phyloP scores from a whole-genome alignment of 2,113 vertebrate genomes.

The Triplophysa siluroides region DNA sequence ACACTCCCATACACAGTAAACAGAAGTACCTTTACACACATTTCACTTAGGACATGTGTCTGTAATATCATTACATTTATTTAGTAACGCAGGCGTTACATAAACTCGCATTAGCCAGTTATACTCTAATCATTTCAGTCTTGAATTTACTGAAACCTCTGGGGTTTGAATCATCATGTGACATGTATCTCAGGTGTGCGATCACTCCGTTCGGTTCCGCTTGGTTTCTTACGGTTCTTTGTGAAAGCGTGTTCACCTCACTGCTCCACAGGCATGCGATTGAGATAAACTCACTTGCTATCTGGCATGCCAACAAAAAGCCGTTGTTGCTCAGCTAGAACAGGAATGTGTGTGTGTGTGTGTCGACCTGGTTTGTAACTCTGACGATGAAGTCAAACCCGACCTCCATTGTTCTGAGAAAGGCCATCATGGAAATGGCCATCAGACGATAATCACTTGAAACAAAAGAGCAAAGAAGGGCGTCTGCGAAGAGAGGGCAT shows the following conservation, averaged over 20 bases:
- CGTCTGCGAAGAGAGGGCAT: neutral
- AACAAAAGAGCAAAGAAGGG: constrained; percentile 6
- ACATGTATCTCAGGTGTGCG: neutral
- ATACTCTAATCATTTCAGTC: too few species aligned
- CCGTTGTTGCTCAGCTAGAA: neutral
- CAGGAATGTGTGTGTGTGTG: constrained; percentile 21
- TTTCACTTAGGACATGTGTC: too few species aligned
- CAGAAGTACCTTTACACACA: too few species aligned
- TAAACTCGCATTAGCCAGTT: too few species aligned
- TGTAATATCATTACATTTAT: too few species aligned
- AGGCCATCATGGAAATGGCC: neutral
- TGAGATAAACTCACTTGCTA: neutral
- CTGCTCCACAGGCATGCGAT: constrained; percentile 7
- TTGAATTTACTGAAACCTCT: neutral
- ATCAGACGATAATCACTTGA: constrained; percentile 4
- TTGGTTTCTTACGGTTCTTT: constrained; percentile 20
- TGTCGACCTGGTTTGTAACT: neutral
- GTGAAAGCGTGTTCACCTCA: constrained; percentile 20
- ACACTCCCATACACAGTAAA: too few species aligned
- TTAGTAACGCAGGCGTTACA: too few species aligned
- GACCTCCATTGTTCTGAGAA: constrained; percentile 27
- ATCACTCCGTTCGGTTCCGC: constrained; percentile 11
- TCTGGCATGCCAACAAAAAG: neutral
- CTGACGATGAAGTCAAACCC: neutral
- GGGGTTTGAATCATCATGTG: neutral